phyloP scores from a whole-genome alignment of 2,797 vertebrate genomes.

The Sciurus vulgaris region DNA sequence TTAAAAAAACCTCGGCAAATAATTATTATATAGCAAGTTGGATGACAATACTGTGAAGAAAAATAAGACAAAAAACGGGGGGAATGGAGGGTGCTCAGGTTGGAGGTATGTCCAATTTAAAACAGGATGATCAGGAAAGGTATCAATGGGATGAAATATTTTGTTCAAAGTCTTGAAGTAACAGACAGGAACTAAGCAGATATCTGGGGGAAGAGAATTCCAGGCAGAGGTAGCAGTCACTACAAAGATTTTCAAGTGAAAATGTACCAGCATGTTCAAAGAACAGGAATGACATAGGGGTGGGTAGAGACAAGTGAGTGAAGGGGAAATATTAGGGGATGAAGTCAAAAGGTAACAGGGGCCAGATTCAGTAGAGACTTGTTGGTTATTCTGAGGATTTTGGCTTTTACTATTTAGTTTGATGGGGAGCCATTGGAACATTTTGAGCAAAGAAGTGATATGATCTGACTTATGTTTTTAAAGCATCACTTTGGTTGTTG shows the following conservation, averaged over 20 bases:
- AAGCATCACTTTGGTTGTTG: slow-evolving; percentile 23
- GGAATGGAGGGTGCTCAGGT: background rate
- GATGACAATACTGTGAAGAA: slow-evolving; percentile 25
- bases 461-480: background rate
- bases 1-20: background rate
- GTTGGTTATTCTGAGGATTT: background rate
- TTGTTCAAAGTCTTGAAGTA: background rate
- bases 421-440: background rate
- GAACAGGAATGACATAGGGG: background rate
- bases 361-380: background rate
- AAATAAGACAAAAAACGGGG: background rate
- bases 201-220: background rate
- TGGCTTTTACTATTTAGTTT: background rate
- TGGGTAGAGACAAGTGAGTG: background rate
- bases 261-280: background rate
- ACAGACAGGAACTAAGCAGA: background rate
- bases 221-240: background rate
- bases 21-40: slow-evolving; percentile 43
- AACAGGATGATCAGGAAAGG: slow-evolving; percentile 12
- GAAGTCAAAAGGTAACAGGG: background rate
- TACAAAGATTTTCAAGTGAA: background rate
- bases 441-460: slow-evolving; percentile 1
- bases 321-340: background rate
- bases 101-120: background rate
- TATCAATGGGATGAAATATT: background rate